A percentile compares a stretch with the other conserved stretches of the same genome.
Evolutionary conservation across 1,140 invertebrate genomes (phyloP).

Genomic region (Belonocnema kinseyi): DNA sequence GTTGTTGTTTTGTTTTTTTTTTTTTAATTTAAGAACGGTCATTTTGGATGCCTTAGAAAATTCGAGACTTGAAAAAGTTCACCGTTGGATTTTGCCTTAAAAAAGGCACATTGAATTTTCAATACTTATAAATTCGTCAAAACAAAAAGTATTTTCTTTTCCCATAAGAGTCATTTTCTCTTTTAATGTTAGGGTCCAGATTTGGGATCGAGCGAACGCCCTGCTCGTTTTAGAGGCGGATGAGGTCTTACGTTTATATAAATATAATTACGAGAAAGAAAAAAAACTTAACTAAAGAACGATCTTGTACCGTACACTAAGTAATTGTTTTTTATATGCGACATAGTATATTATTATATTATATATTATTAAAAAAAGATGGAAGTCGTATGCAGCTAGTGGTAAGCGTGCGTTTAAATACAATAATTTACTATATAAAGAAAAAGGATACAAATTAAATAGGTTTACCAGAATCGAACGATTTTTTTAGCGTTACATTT

Average conservation of each 20-base stretch:
- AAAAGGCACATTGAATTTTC: too few species aligned
- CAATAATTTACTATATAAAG: constrained; percentile 65
- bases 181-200: background rate
- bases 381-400: constrained; percentile 66
- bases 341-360: constrained; percentile 72
- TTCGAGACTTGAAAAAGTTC: too few species aligned
- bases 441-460: constrained; percentile 55
- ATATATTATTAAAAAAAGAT: constrained; percentile 64
- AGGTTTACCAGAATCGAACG: constrained; percentile 59
- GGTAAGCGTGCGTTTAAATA: constrained; percentile 68
- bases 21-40: too few species aligned
- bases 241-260: constrained; percentile 63
- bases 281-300: constrained; percentile 65
- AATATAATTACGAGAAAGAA: constrained; percentile 57
- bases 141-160: too few species aligned
- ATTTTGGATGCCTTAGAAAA: too few species aligned
- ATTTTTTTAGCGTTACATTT: constrained; percentile 65
- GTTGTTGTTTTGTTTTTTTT: too few species aligned
- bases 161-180: too few species aligned
- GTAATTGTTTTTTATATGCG: constrained; percentile 75
- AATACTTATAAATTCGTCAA: too few species aligned
- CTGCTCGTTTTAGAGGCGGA: constrained; percentile 53
- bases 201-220: constrained; percentile 53
- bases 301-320: constrained; percentile 73
- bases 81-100: too few species aligned